phyloP scores from a whole-genome alignment of 2,113 vertebrate genomes.

The Corythoichthys haematopterus region DNA sequence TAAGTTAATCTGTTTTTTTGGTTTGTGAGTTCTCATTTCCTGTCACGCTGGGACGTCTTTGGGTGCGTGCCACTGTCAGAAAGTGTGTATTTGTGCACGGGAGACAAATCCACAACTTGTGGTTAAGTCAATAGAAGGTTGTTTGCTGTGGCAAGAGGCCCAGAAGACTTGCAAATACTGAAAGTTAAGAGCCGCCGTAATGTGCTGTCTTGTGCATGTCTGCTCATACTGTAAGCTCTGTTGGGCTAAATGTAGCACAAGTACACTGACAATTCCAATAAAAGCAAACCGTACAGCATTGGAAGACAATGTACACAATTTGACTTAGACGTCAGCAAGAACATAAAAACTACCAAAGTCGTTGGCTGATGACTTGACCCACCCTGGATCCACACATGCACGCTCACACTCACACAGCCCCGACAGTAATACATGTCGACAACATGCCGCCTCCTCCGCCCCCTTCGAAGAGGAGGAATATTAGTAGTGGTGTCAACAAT shows the following conservation, averaged over 20 bases:
- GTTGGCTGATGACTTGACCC: too few relatives aligned
- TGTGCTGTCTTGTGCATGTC: slow-evolving; percentile 16
- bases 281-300: slow-evolving; percentile 25
- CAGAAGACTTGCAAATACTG: slow-evolving; percentile 29
- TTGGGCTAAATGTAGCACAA: not conserved
- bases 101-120: slow-evolving; percentile 51
- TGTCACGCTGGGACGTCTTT: slow-evolving; percentile 57
- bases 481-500: too few relatives aligned
- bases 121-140: slow-evolving; percentile 66
- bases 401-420: too few relatives aligned
- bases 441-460: too few relatives aligned
- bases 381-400: too few relatives aligned
- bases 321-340: slow-evolving; percentile 8
- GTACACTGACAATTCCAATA: slow-evolving; percentile 9
- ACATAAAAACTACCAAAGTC: slow-evolving; percentile 11
- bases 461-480: too few relatives aligned
- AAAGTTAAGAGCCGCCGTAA: not conserved
- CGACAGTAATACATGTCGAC: too few relatives aligned
- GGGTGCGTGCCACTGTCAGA: slow-evolving; percentile 42
- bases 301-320: slow-evolving; percentile 10
- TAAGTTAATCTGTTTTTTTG: slow-evolving; percentile 53
- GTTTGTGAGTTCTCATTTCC: slow-evolving; percentile 68
- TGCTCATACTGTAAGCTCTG: slow-evolving; percentile 21
- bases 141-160: slow-evolving; percentile 67
- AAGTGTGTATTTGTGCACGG: slow-evolving; percentile 45